Evolutionary conservation across 2,797 vertebrate genomes (phyloP).

Genomic region (Champsocephalus gunnari): DNA sequence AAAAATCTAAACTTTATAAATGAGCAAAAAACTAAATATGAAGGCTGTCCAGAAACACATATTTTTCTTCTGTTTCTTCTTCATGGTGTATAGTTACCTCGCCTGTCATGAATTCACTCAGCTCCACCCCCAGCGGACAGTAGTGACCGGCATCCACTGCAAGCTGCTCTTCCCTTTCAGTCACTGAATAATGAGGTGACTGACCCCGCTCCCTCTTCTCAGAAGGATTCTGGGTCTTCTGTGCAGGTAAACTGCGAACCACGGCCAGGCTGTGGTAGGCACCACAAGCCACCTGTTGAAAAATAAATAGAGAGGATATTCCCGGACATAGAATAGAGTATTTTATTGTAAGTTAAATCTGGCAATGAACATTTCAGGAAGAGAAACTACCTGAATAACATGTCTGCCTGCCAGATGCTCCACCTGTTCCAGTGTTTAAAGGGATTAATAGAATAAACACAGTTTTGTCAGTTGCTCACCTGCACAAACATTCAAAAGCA

Average conservation of each 20-base stretch:
- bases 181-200: constrained; percentile 87
- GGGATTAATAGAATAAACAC: constrained; percentile 14
- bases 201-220: constrained; percentile 90
- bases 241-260: constrained; percentile 87
- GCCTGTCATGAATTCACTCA: constrained; percentile 80
- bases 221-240: constrained; percentile 78
- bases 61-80: background rate
- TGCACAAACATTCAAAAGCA: background rate
- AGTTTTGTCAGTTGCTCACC: background rate
- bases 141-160: constrained; percentile 93
- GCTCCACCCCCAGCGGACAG: constrained; percentile 93
- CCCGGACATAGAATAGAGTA: background rate
- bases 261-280: constrained; percentile 95
- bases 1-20: constrained; percentile 7
- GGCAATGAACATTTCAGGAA: background rate
- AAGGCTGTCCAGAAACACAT: background rate
- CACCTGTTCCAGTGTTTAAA: constrained; percentile 70
- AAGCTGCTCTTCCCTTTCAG: constrained; percentile 89
- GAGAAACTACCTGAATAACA: constrained; percentile 87
- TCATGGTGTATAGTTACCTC: constrained; percentile 53
- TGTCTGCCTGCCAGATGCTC: constrained; percentile 94
- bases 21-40: background rate
- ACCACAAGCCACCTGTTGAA: constrained; percentile 88
- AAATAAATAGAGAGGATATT: constrained; percentile 12
- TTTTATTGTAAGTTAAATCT: constrained; percentile 10